Percentiles rank a stretch among this genome's conserved stretches.
These are phyloP conservation scores for Montipora sp. DNA, from an alignment of 64 coral and sea anemone species.

Conservation along the genomic window DNA sequence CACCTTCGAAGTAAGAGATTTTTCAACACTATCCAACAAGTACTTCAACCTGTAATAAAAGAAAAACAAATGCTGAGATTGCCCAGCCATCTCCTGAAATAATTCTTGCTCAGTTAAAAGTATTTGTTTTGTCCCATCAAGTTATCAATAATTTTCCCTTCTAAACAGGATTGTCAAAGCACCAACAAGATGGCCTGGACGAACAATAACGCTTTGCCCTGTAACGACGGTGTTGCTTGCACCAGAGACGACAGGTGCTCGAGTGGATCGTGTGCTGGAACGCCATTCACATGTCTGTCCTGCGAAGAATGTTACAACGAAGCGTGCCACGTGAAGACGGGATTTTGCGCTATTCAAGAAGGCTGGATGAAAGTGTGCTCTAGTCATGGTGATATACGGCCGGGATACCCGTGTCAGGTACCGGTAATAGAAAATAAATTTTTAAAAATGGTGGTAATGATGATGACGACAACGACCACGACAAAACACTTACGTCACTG, in stretches of 20 bases:
- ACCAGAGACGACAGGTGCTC: slow-evolving; percentile 68
- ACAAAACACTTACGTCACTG: too few relatives aligned
- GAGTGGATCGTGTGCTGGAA: slow-evolving; percentile 56
- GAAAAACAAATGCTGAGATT: too few relatives aligned
- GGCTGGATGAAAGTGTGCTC: slow-evolving; percentile 59
- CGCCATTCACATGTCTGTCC: slow-evolving; percentile 65
- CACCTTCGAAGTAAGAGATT: too few relatives aligned
- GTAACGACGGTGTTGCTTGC: slow-evolving; percentile 66
- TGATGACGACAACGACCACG: too few relatives aligned
- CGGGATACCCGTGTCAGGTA: slow-evolving; percentile 82
- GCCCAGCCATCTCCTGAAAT: too few relatives aligned
- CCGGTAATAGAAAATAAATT: not conserved
- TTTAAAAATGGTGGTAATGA: too few relatives aligned
- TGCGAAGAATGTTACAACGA: slow-evolving; percentile 73
- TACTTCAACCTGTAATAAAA: too few relatives aligned
- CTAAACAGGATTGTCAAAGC: slow-evolving; percentile 58
- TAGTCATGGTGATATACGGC: slow-evolving; percentile 39
- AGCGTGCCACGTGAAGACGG: slow-evolving; percentile 65
- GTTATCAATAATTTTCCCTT: not conserved
- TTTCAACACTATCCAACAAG: too few relatives aligned
- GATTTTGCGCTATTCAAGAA: slow-evolving; percentile 65
- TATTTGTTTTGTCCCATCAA: too few relatives aligned
- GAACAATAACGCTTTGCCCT: slow-evolving; percentile 51
- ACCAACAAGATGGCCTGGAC: slow-evolving; percentile 56
- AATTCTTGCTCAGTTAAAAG: too few relatives aligned